Base-by-base conservation (phyloP, 2,888 invertebrate genomes). In the Brachyopa scutellaris region DNA sequence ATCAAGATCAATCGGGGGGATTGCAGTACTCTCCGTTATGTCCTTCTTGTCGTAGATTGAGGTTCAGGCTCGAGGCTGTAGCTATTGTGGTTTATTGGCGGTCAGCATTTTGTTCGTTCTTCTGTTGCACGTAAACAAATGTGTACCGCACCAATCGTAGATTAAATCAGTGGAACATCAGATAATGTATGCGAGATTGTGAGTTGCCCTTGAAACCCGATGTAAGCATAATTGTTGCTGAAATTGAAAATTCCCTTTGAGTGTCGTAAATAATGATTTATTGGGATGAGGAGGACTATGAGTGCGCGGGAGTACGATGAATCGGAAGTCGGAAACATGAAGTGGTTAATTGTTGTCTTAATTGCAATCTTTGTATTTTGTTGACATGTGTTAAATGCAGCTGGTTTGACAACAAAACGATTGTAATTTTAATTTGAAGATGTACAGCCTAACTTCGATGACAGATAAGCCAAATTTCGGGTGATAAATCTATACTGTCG, bases 61-160 rank as follows among this genome's bases (percentile, higher is more conserved):
- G 33, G 55, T 2, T 67, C 40, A 55, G 72, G 53, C n/a, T n/a
- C n/a, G n/a, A n/a, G n/a, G n/a, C n/a, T 51, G 51, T 36, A 57
- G 67, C 47, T 57, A 55, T 74, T 69, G 79, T 74, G 74, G 79
- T 57, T 79, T 74, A 79, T 74, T 62, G 74, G 55, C 67, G 74
- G 74, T 74, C 74, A 67, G 69, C 61, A 61, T 57, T 53, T 19
- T 61, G 59, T 38, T 40, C 61, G 31, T 55, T 73, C 62, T 73
- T 21, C 66, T 49, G 23, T 73, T 62, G 21, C 9, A 40, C 15
- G 47, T 42, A 74, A 67, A 59, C 64, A 73, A 62, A 79, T 74
- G 61, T 33, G 47, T 40, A 40, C 36, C 62, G 47, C 31, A 40
- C 36, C 62, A 33, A 67, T 74, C 49, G 49, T 1, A 57, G 79